Evolutionary conservation across 1,140 invertebrate genomes (phyloP), one percentile per base, ranked within the genome.

Genomic region (Drosophila pachea): DNA sequence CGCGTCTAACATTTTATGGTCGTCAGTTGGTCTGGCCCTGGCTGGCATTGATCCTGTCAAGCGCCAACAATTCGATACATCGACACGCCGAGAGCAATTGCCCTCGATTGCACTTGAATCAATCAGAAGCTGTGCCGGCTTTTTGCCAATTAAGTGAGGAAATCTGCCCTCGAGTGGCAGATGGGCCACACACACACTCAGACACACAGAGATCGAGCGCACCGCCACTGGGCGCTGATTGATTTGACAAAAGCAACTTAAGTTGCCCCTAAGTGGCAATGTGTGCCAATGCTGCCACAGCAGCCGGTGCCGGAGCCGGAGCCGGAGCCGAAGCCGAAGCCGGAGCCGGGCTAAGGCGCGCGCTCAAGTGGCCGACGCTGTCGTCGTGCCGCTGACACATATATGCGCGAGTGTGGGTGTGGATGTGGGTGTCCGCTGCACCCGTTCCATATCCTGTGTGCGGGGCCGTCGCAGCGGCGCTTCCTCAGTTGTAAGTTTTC

Each of bases 401-500:
- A 86, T 83, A 84, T 49, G 45, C 16, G 22, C 55, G 56, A 67
- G 73, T 76, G 73, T 40, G 38, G 7, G 4, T 43, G 45, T 76
- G 73, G 82, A 76, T 84, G 81, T 76, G 62, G 69, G 65, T 64
- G 64, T 73, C 29, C 55, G 22, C 68, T 58, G 67, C 32, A 22
- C 22, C 22, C 22, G 22, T 22, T 22, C 56, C 73, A 86, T 86
- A 86, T 86, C 77, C 81, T 86, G 77, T 84, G 52, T 62, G 50
- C 22, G 8, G 8, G 9, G 47, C n/a, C 32, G 32, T 62, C 50
- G 58, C 45, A 22, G 22, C 58, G 47, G 67, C 67, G 79, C 76
- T 84, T 84, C 79, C 79, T 84, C 83, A 86, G 72, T 86, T 86
- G 82, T 86, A 86, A 78, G 82, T 86, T 86, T 86, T 86, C 82